phyloP scores from a whole-genome alignment of 2,888 invertebrate genomes.

The Drosophila pseudotalamancana region DNA sequence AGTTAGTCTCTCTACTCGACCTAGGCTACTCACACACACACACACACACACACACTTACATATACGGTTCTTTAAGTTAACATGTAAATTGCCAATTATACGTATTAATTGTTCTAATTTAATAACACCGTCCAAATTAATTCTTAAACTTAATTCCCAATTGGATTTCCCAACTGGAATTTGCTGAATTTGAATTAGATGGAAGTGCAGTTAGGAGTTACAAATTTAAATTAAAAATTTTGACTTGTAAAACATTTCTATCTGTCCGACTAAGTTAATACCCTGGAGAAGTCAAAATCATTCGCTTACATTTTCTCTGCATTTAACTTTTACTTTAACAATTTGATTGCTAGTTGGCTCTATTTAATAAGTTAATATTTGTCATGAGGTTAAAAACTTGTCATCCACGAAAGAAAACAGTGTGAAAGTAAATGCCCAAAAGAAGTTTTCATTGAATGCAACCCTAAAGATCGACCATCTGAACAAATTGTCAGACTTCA shows the following conservation, averaged over 20 bases:
- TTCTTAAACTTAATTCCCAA: slow-evolving; percentile 21
- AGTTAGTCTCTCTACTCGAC: slow-evolving; percentile 55
- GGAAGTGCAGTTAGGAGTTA: no score
- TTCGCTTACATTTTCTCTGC: no score
- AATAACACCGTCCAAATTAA: slow-evolving; percentile 55
- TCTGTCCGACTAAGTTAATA: background rate
- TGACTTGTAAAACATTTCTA: background rate
- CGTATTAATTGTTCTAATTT: slow-evolving; percentile 51
- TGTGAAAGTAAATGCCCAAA: no score
- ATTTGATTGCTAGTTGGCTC: background rate
- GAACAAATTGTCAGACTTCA: no score
- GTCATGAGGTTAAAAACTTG: no score
- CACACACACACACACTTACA: slow-evolving; percentile 8
- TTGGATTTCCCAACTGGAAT: background rate
- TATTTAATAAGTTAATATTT: background rate
- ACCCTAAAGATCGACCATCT: no score
- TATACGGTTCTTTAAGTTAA: slow-evolving; percentile 13
- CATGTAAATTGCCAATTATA: slow-evolving; percentile 58
- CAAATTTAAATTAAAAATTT: background rate
- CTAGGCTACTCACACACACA: slow-evolving; percentile 17
- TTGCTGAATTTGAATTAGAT: background rate
- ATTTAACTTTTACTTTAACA: background rate
- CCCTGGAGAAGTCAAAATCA: background rate
- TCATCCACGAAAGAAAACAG: no score
- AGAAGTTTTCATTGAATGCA: no score